A percentile compares a stretch with the other conserved stretches of the same genome.
Evolutionary conservation across 2,113 vertebrate species (phyloP).

Genomic region (Megaceryle maxima): DNA sequence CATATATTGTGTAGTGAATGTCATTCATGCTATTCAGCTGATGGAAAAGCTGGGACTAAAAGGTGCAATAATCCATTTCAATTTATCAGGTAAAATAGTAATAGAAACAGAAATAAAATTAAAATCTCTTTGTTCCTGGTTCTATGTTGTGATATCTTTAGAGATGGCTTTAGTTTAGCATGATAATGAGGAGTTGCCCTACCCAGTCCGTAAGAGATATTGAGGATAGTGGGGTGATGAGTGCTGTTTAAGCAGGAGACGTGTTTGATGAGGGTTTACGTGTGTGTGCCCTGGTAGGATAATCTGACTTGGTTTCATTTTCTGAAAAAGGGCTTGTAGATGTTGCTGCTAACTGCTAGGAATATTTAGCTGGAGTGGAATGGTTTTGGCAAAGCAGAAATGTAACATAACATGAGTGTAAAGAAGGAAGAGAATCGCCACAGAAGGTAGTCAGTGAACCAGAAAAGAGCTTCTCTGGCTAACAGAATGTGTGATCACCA

Average conservation of each 20-base stretch:
- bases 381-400: neutral
- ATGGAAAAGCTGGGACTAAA: neutral
- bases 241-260: neutral
- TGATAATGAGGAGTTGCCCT: neutral
- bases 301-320: neutral
- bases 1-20: neutral
- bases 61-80: neutral
- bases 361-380: neutral
- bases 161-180: neutral
- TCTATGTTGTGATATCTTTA: neutral
- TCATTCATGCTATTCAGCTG: neutral
- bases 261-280: neutral
- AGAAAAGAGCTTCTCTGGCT: neutral
- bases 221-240: neutral
- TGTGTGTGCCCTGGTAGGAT: neutral
- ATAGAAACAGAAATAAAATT: neutral
- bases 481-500: neutral
- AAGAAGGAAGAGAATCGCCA: neutral
- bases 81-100: neutral
- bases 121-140: neutral
- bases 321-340: neutral
- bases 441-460: neutral
- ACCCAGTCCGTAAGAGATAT: neutral
- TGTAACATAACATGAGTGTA: neutral
- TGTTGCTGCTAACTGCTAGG: neutral